A percentile compares a stretch with the other conserved stretches of the same genome.
These are phyloP conservation scores for Polyommatus icarus DNA, from an alignment of 2,888 invertebrate species.

Conservation along the genomic window DNA sequence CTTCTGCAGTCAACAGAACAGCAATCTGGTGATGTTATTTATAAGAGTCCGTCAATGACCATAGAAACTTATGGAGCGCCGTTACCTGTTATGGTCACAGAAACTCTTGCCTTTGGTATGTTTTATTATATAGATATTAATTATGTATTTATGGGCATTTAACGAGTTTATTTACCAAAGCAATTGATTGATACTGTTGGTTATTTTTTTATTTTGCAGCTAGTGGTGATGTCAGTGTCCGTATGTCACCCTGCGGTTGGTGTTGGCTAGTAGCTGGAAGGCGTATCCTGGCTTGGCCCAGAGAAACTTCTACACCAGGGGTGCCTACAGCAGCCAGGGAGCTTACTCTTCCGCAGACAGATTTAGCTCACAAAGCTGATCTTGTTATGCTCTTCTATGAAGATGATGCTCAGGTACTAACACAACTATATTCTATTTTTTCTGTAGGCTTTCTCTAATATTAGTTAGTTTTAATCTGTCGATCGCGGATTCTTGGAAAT, in stretches of 20 bases:
- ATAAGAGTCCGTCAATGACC: conserved; percentile 86
- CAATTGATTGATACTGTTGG: neutral
- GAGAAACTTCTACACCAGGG: conserved; percentile 64
- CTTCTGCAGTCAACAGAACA: conserved; percentile 55
- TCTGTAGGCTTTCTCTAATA: too few species aligned
- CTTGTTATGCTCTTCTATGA: conserved; percentile 86
- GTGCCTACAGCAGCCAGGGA: conserved; percentile 86
- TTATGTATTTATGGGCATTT: neutral
- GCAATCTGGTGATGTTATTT: conserved; percentile 84
- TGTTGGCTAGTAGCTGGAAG: conserved; percentile 93
- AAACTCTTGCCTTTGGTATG: conserved; percentile 91
- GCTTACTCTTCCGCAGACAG: conserved; percentile 93
- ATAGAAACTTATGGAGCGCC: conserved; percentile 91
- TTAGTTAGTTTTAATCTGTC: too few species aligned
- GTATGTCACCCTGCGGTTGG: conserved; percentile 86
- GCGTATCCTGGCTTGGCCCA: conserved; percentile 92
- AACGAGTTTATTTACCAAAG: neutral
- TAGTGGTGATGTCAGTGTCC: conserved; percentile 81
- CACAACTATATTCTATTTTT: neutral
- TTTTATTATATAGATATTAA: conserved; percentile 19
- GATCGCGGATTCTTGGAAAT: too few species aligned
- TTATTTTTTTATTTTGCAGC: conserved; percentile 51
- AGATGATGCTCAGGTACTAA: conserved; percentile 61
- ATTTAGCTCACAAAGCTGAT: conserved; percentile 93
- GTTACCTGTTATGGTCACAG: conserved; percentile 92